phyloP scores from a whole-genome alignment of 2,797 vertebrate species.

The Dallia pectoralis region DNA sequence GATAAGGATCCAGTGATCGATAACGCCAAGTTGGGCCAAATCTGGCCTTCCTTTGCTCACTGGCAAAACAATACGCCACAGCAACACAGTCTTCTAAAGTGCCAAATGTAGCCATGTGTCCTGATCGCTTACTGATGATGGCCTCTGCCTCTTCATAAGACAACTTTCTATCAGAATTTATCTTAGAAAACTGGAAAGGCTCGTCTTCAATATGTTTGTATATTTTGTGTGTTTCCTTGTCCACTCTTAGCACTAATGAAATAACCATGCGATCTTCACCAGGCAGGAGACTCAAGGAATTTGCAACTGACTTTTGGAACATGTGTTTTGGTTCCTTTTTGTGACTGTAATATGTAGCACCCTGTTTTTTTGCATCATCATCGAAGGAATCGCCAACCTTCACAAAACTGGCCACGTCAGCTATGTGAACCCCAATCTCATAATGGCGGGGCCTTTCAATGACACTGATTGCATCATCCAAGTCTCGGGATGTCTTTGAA shows the following conservation, averaged over 20 bases:
- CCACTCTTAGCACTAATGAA: constrained; percentile 73
- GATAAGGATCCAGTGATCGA: constrained; percentile 68
- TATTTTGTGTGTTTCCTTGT: constrained; percentile 64
- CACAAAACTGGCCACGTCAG: constrained; percentile 74
- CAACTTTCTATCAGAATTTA: constrained; percentile 71
- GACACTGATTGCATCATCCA: constrained; percentile 80
- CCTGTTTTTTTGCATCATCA: constrained; percentile 66
- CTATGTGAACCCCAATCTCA: constrained; percentile 81
- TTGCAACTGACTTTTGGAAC: constrained; percentile 70
- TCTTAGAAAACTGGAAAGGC: constrained; percentile 59
- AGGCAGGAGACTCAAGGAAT: constrained; percentile 73
- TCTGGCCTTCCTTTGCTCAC: constrained; percentile 63
- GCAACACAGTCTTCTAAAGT: constrained; percentile 70
- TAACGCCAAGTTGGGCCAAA: constrained; percentile 69
- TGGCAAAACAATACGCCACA: constrained; percentile 71
- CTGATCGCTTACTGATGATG: constrained; percentile 52
- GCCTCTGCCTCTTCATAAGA: constrained; percentile 76
- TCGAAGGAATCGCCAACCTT: constrained; percentile 70
- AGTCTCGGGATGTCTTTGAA: constrained; percentile 64
- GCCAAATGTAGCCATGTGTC: constrained; percentile 20
- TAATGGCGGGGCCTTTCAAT: constrained; percentile 67
- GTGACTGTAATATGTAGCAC: constrained; percentile 69
- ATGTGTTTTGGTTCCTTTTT: constrained; percentile 65
- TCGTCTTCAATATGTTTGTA: no score
- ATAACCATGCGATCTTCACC: constrained; percentile 66